Evolutionary conservation across 2,113 vertebrate species (phyloP).

Genomic region (Euleptes europaea): DNA sequence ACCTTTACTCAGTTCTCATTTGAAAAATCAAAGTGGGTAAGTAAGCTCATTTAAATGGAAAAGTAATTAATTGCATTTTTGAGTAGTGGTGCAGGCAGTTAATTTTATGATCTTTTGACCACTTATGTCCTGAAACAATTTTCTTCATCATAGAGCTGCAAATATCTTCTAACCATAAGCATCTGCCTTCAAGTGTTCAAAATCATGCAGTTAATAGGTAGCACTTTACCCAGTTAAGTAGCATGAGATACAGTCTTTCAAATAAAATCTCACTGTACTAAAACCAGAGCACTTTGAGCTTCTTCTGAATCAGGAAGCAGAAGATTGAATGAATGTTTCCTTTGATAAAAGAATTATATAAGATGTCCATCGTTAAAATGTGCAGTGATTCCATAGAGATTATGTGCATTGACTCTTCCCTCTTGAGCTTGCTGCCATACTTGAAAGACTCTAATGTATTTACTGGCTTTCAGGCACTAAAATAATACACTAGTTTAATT

Average conservation of each 20-base stretch:
- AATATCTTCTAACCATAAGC: not conserved
- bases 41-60: not conserved
- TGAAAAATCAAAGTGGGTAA: not conserved
- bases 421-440: slow-evolving; percentile 9
- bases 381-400: not conserved
- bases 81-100: not conserved
- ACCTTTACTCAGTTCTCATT: not conserved
- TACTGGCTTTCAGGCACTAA: not conserved
- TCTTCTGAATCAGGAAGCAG: slow-evolving; percentile 27
- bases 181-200: slow-evolving; percentile 8
- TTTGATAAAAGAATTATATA: slow-evolving; percentile 1
- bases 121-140: not conserved
- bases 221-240: slow-evolving; percentile 15
- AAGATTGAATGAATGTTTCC: slow-evolving; percentile 20
- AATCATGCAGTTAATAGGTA: slow-evolving; percentile 10
- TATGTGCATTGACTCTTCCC: slow-evolving; percentile 11
- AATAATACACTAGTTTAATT: slow-evolving; percentile 37
- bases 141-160: not conserved
- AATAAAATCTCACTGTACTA: rapidly evolving
- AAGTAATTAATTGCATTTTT: not conserved
- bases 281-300: slow-evolving; percentile 5
- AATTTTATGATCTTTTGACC: slow-evolving; percentile 21
- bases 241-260: slow-evolving; percentile 18
- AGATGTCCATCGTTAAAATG: slow-evolving; percentile 21
- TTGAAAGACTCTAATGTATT: not conserved